Base-by-base conservation (phyloP, 1,140 invertebrate species). In the Scaptodrosophila lebanonensis region DNA sequence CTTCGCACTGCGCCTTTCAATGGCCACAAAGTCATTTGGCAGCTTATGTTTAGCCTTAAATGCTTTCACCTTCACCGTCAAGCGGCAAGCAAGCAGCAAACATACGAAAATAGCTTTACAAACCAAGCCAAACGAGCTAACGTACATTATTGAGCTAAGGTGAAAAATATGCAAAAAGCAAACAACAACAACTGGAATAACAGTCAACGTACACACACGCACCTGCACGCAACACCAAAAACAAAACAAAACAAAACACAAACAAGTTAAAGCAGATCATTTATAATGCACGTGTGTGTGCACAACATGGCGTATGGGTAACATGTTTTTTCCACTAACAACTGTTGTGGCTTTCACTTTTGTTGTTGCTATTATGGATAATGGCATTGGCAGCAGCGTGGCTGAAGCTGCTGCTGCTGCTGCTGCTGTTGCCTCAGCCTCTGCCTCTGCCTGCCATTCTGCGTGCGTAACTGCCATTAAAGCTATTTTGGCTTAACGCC, bases 21-120 rank as follows among this genome's bases (percentile, higher is more conserved):
- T 62, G 76, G 71, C 72, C 71, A 60, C 72, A 76, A 76, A 76
- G 71, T 77, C 71, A 77, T 76, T 76, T 76, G 71, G 66, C 54
- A 72, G 71, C 71, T 76, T 76, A 63, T 38, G 66, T 35, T 54
- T 45, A 59, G 43, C 48, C 68, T 66, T 35, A 35, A 35, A 35
- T 35, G 9, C 32, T 13, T 58, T 61, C 35, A 18, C 20, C 53
- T 42, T 40, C 5, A 18, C 17, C 32, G 25, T 25, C 43, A 53
- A 53, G 45, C 52, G 45, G 17, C 22, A 49, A 49, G 17, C 33
- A 35, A 45, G 44, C 39, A 32, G 47, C 48, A 35, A 38, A 61
- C 42, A 42, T 27, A 30, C 12, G 11, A 13, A 3, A 27, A 6
- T 17, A 36, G 9, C 27, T 5, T 9, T 5, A 29, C 25, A 48